Evolutionary conservation across 1,140 invertebrate genomes (phyloP), one percentile per base, ranked within the genome.

Genomic region (Drosophila auraria): DNA sequence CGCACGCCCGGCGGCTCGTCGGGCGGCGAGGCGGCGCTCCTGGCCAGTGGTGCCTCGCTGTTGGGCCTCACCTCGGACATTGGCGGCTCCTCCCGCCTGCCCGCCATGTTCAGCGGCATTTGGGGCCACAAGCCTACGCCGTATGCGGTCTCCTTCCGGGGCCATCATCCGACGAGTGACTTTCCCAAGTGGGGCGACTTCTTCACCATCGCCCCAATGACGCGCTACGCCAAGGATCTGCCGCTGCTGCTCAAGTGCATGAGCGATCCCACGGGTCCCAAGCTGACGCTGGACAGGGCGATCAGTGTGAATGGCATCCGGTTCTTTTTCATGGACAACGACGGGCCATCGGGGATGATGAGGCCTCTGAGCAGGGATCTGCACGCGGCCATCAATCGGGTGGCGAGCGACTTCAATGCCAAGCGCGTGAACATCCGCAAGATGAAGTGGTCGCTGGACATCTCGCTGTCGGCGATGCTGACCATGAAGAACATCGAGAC

Each of bases 31-130:
- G 95, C 94, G 2, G 95, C 95, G 1, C 91, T 97, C 44, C 92
- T 97, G 50, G 95, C 95, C 6, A 93, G 95, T 50, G 97, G 95
- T 8, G 97, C 95, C 7, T 97, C 97, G 0, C 84, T 97, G 1
- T 93, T 98, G 27, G 97, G 97, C 7, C 91, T 98, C 4, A 97
- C 96, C 12, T 97, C 96, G 4, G 98, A 98, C 90, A 96, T 98
- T 54, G 97, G 95, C 1, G 98, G 98, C 2, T 97, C 97, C 0
- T 95, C 97, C 20, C 94, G 98, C 50, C 94, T 98, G 74, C 98
- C 98, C 0, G 96, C 97, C 7, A 95, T 96, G 94, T 98, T 97
- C 87, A 97, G 96, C 87, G 98, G 98, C 15, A 94, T 98, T 50
- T 98, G 96, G 92, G 97, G 97, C 15, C 96, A 98, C 82, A 97